Evolutionary conservation across 92 coral and sea anemone genomes (phyloP), one percentile per base, ranked within the genome.

Genomic region (Plumapathes pennacea): DNA sequence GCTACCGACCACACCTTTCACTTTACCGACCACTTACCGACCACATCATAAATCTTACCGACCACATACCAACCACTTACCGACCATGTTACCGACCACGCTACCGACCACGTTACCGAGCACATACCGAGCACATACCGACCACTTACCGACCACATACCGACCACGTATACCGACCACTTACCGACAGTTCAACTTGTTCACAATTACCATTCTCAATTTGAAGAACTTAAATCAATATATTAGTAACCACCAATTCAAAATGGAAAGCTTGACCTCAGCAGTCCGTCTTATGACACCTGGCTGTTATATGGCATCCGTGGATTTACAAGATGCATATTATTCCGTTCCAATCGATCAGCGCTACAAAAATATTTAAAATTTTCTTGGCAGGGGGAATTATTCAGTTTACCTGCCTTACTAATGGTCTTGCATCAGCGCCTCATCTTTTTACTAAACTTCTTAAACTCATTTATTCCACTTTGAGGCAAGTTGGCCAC

Each of bases 211-310:
- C 7, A 72, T 40, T 50, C 55, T 62, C 49, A 72, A 72, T 57
- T 58, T 59, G 50, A 71, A 71, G 49, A 50, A 37, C 40, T 47
- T 57, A 25, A 71, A 71, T 59, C 50, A 43, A 33, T 50, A 25
- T 40, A 47, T 70, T 11, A 28, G 30, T 13, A 37, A 70, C 32
- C 68, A 57, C 25, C 78, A 70, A 20, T 70, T 70, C 27, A 70
- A 70, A 27, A 70, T 70, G 78, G 61, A 59, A 29, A 70, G 45
- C 27, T 28, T 58, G 25, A 34, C 15, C 18, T 57, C 62, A 7
- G 79, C 71, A 29, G 26, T 72, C 25, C n/a, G 17, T 19, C 48
- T 51, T 12, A 74, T 63, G 65, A 74, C 40, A 54, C 81, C 66
- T 19, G 48, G 48, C 8, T 74, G 59, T 49, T 62, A 29, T 54